A percentile compares a stretch with the other conserved stretches of the same genome.
Evolutionary conservation across 2,113 vertebrate species (phyloP).

Genomic region (Chaenocephalus aceratus): DNA sequence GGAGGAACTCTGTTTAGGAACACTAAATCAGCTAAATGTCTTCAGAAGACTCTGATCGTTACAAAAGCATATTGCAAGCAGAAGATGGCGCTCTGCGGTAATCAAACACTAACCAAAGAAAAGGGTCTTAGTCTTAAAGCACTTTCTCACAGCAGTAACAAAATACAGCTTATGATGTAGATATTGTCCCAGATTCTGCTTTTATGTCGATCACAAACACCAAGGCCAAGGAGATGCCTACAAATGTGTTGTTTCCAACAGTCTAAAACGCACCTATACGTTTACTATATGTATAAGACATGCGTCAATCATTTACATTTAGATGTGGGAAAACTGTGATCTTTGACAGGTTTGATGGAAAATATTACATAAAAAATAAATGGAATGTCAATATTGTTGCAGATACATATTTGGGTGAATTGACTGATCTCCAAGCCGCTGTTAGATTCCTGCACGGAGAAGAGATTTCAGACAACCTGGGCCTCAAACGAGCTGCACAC

Average conservation of each 20-base stretch:
- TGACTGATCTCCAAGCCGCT: background rate
- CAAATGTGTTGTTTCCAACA: background rate
- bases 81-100: background rate
- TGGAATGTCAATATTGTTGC: background rate
- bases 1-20: background rate
- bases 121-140: background rate
- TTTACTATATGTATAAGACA: background rate
- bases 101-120: background rate
- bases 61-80: background rate
- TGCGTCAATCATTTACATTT: background rate
- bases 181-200: background rate
- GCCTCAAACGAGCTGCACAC: constrained; percentile 21
- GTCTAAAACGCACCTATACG: background rate
- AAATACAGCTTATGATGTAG: background rate
- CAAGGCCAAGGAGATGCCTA: background rate
- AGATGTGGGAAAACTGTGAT: background rate
- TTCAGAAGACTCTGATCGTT: background rate
- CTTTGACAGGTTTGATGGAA: background rate
- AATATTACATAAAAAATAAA: background rate
- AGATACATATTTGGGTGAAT: background rate
- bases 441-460: background rate
- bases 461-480: constrained; percentile 31
- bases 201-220: background rate
- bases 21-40: background rate
- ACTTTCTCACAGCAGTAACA: background rate